Base-by-base conservation (phyloP, 1,140 invertebrate genomes). In the Sitophilus oryzae region DNA sequence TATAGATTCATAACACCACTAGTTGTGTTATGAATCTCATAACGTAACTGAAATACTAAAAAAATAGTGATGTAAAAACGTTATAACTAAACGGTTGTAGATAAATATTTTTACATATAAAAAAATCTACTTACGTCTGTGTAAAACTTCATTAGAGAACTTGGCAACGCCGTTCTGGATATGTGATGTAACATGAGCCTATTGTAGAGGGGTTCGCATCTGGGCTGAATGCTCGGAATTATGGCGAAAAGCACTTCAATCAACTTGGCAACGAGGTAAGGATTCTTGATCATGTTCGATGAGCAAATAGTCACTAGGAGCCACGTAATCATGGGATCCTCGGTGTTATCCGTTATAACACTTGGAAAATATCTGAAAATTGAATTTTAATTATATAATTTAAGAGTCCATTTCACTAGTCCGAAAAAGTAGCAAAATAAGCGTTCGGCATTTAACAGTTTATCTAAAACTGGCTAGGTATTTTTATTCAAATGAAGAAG, bases 91-190 rank as follows among this genome's bases (percentile, higher is more conserved):
- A n/a, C n/a, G n/a, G n/a, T n/a, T n/a, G n/a, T n/a, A n/a, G n/a
- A n/a, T n/a, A n/a, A n/a, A n/a, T n/a, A n/a, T n/a, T n/a, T n/a
- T 30, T 30, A 5, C 11, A 30, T 30, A 30, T 30, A 30, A 30
- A 30, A n/a, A n/a, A n/a, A 11, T 36, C 4, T 22, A 52, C 40
- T 38, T 30, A 99, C 93, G 68, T 98, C 94, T 63, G 93, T 93
- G 73, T 98, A 99, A 74, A 98, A 98, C 73, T 93, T 94, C 91
- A 98, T 96, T 0, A 99, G 77, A 14, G 88, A 84, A 45, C 91
- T 86, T 0, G 93, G 88, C 30, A 98, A 73, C 52, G 83, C 76
- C 9, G 83, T 82, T 59, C 88, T 82, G 1, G 93, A 90, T 60
- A 97, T 80, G 30, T 86, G 85, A 73, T 97, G 91, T 36, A 85